phyloP scores from a whole-genome alignment of 2,888 invertebrate species.

The Caenorhabditis drosophilae region DNA sequence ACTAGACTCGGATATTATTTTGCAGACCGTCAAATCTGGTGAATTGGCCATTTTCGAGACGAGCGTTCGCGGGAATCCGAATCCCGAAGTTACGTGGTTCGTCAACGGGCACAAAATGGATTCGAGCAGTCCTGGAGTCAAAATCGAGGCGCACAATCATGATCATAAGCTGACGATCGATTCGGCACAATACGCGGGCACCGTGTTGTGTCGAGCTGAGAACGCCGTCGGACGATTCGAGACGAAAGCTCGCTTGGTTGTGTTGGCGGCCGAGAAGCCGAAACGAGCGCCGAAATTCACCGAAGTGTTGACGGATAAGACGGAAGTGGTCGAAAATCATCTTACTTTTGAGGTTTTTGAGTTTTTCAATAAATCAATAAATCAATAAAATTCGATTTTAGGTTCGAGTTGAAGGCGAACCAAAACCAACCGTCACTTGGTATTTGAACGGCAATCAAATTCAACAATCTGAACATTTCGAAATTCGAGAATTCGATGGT shows the following conservation, averaged over 20 bases:
- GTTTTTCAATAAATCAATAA: not conserved
- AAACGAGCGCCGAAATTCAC: constrained; percentile 63
- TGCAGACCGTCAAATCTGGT: constrained; percentile 67
- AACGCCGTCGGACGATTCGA: constrained; percentile 66
- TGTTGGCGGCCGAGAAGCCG: constrained; percentile 58
- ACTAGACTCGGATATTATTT: no score
- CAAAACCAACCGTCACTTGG: constrained; percentile 64
- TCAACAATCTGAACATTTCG: constrained; percentile 50
- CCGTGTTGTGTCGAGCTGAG: constrained; percentile 65
- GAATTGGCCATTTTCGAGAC: constrained; percentile 65
- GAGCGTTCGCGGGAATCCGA: constrained; percentile 67
- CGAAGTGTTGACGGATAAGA: constrained; percentile 73
- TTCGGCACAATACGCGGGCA: constrained; percentile 64
- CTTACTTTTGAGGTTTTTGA: constrained; percentile 62
- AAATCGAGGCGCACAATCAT: constrained; percentile 77
- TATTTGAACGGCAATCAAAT: constrained; percentile 60
- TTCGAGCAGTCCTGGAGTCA: constrained; percentile 76
- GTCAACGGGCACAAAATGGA: constrained; percentile 79
- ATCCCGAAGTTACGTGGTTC: constrained; percentile 70
- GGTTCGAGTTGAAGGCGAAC: constrained; percentile 64
- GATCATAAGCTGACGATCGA: constrained; percentile 80
- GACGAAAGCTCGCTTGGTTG: constrained; percentile 64
- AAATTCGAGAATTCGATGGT: constrained; percentile 66
- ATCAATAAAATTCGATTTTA: not conserved
- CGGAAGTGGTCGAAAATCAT: constrained; percentile 70